Conservation (phyloP, 2,113 vertebrate species). For the Coracopsis vasa region DNA sequence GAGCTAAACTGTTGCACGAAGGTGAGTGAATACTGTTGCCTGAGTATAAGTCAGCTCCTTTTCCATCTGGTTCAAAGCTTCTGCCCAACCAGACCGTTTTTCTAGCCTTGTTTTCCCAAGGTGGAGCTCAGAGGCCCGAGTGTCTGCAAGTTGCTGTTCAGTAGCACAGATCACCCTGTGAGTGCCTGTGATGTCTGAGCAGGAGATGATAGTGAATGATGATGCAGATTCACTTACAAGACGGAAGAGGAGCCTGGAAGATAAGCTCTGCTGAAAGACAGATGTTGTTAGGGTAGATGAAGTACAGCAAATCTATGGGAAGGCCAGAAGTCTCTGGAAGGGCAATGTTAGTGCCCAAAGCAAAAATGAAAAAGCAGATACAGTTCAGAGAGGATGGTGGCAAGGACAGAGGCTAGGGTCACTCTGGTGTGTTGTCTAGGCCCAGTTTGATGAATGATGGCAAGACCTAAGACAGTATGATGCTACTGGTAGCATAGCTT, state of each 20-base stretch:
- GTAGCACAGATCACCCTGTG: not conserved
- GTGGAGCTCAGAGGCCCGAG: not conserved
- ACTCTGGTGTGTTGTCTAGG: not conserved
- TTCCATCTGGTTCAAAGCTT: not conserved
- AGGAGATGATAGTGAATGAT: not conserved
- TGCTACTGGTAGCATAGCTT: not conserved
- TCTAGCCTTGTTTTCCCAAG: not conserved
- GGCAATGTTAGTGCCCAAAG: not conserved
- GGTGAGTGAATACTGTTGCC: not conserved
- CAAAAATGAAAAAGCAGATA: not conserved
- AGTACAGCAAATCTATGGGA: not conserved
- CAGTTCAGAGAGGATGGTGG: not conserved
- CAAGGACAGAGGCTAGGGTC: not conserved
- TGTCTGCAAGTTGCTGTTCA: not conserved
- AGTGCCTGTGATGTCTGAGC: not conserved
- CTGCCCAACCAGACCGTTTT: not conserved
- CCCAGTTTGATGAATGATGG: not conserved
- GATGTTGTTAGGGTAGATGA: not conserved
- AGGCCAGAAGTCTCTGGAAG: not conserved
- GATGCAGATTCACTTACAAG: not conserved
- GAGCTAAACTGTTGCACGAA: not conserved
- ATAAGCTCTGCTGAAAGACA: not conserved
- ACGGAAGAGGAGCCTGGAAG: not conserved
- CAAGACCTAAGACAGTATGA: not conserved
- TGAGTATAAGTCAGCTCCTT: not conserved